phyloP scores from a whole-genome alignment of 30 jellyfish, hydroid and myxozoan genomes.

The Morbakka virulenta region DNA sequence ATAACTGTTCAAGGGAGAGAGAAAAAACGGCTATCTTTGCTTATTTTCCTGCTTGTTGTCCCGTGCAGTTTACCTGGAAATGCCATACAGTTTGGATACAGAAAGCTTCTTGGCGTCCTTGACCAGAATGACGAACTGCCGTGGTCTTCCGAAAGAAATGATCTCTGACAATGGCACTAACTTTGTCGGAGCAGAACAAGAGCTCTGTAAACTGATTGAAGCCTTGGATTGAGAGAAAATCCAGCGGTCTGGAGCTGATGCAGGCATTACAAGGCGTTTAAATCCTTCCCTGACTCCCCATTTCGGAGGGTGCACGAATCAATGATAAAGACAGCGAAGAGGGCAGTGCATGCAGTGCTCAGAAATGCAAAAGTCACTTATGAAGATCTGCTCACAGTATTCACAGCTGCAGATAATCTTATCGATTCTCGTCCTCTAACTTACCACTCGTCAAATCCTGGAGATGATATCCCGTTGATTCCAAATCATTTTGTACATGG shows the following conservation, averaged over 20 bases:
- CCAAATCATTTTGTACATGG: slow-evolving; percentile 53
- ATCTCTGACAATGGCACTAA: slow-evolving; percentile 50
- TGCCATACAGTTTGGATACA: slow-evolving; percentile 43
- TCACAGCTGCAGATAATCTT: slow-evolving; percentile 35
- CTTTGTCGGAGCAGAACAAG: slow-evolving; percentile 52
- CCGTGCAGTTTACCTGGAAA: slow-evolving; percentile 66
- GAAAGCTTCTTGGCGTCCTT: slow-evolving; percentile 57
- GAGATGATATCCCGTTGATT: slow-evolving; percentile 35
- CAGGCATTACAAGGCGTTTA: slow-evolving; percentile 54
- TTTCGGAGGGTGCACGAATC: slow-evolving; percentile 40
- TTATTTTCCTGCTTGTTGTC: slow-evolving; percentile 43
- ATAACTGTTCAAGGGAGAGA: slow-evolving; percentile 59
- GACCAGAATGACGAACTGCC: slow-evolving; percentile 33
- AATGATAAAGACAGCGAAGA: slow-evolving; percentile 42
- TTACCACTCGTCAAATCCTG: slow-evolving; percentile 29
- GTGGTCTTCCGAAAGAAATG: slow-evolving; percentile 40
- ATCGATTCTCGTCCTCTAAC: slow-evolving; percentile 38
- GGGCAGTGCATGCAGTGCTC: slow-evolving; percentile 39
- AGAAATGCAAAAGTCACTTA: slow-evolving; percentile 15
- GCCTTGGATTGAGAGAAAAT: background rate
- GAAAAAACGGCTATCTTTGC: slow-evolving; percentile 34
- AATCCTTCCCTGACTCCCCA: slow-evolving; percentile 51
- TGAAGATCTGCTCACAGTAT: slow-evolving; percentile 38
- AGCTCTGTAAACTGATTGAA: background rate
- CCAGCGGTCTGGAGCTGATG: slow-evolving; percentile 19